Evolutionary conservation across 2,797 vertebrate genomes (phyloP).

Genomic region (Manis crassicaudata): DNA sequence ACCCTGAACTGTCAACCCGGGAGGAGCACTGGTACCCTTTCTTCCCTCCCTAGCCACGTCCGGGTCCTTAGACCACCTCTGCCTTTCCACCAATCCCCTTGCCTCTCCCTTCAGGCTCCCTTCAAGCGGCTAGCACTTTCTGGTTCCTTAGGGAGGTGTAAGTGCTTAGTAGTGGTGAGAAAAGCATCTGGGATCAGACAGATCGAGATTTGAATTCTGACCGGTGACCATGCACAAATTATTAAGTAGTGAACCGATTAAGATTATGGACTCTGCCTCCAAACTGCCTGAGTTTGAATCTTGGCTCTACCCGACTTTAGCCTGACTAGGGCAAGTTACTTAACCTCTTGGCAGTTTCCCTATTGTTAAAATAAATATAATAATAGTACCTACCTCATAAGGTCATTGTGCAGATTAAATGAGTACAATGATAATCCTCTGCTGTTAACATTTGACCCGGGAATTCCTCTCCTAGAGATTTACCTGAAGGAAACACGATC

Average conservation of each 20-base stretch:
- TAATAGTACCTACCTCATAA: neutral
- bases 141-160: neutral
- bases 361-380: conserved; percentile 8
- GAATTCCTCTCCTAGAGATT: no score
- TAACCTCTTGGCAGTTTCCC: neutral
- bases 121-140: neutral
- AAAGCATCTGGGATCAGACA: neutral
- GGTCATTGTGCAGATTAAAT: neutral
- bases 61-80: neutral
- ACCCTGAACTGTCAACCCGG: neutral
- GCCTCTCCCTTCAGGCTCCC: neutral
- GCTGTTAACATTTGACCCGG: neutral
- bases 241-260: neutral
- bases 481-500: no score
- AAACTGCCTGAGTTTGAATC: neutral
- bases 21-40: neutral
- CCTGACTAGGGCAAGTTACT: neutral
- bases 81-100: neutral
- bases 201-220: conserved; percentile 11
- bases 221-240: neutral
- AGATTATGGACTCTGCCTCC: neutral
- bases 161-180: neutral
- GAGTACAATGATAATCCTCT: neutral
- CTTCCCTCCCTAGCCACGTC: neutral
- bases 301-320: neutral